phyloP scores from a whole-genome alignment of 2,797 vertebrate genomes.

The Erethizon dorsatum region DNA sequence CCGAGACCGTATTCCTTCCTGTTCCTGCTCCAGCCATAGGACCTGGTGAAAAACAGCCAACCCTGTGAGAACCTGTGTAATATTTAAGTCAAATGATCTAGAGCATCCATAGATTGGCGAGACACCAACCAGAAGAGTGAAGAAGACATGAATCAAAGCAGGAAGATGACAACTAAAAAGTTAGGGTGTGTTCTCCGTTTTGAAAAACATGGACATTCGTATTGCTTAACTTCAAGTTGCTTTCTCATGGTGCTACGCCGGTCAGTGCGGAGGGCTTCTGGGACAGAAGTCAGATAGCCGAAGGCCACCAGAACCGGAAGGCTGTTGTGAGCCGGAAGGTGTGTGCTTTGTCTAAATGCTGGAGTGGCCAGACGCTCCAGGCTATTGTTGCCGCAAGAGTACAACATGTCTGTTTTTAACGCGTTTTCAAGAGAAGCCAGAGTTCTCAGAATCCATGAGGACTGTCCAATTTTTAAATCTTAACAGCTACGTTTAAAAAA shows the following conservation, averaged over 20 bases:
- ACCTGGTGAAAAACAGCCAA: not conserved
- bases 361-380: not conserved
- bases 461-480: not conserved
- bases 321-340: not conserved
- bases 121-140: not conserved
- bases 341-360: not conserved
- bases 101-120: not conserved
- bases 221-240: not conserved
- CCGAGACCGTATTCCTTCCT: not conserved
- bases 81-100: not conserved
- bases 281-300: not conserved
- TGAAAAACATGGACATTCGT: not conserved
- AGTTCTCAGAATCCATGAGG: not conserved
- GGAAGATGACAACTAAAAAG: not conserved
- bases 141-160: not conserved
- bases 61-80: not conserved
- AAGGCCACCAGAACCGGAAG: not conserved
- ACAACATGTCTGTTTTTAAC: not conserved
- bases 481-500: not conserved
- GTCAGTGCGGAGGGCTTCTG: not conserved
- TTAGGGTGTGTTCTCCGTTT: not conserved
- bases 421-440: conserved; percentile 17
- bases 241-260: not conserved
- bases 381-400: not conserved
- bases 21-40: not conserved